Conservation (phyloP, 2,797 vertebrate genomes). For the Toxotes lorentzi region DNA sequence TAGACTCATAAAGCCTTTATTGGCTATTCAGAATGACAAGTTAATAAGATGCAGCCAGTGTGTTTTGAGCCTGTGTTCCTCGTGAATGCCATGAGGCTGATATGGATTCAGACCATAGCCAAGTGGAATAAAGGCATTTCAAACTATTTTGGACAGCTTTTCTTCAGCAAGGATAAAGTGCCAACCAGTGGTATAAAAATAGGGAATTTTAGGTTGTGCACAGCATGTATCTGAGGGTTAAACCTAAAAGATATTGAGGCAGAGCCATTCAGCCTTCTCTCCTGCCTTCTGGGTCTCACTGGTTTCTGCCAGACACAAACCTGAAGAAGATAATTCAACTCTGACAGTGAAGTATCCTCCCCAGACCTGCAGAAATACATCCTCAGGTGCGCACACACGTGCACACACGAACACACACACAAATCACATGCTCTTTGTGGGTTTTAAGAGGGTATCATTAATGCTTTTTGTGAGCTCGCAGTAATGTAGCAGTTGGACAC, state of each 20-base stretch:
- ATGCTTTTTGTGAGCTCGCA: constrained; percentile 44
- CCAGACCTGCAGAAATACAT: constrained; percentile 32
- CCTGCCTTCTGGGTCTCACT: constrained; percentile 50
- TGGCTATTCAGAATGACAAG: constrained; percentile 51
- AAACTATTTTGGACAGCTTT: neutral
- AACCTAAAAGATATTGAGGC: constrained; percentile 36
- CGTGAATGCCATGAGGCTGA: constrained; percentile 20
- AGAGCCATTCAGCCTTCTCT: constrained; percentile 45
- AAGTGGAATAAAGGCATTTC: constrained; percentile 13
- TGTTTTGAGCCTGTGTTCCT: constrained; percentile 19
- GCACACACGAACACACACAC: constrained; percentile 30
- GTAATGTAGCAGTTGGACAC: constrained; percentile 30
- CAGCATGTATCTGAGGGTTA: constrained; percentile 26
- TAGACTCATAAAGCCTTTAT: constrained; percentile 42
- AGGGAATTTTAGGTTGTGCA: constrained; percentile 7
- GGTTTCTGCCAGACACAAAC: constrained; percentile 55
- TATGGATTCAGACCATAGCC: constrained; percentile 16
- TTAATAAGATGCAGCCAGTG: constrained; percentile 45
- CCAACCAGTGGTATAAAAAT: neutral
- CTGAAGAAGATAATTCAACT: constrained; percentile 63
- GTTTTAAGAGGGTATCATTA: constrained; percentile 52
- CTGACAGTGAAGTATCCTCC: constrained; percentile 57
- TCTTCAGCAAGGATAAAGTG: neutral
- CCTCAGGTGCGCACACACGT: neutral
- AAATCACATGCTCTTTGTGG: constrained; percentile 36